Evolutionary conservation across 2,888 invertebrate species (phyloP).

Genomic region (Cordilura impudica): DNA sequence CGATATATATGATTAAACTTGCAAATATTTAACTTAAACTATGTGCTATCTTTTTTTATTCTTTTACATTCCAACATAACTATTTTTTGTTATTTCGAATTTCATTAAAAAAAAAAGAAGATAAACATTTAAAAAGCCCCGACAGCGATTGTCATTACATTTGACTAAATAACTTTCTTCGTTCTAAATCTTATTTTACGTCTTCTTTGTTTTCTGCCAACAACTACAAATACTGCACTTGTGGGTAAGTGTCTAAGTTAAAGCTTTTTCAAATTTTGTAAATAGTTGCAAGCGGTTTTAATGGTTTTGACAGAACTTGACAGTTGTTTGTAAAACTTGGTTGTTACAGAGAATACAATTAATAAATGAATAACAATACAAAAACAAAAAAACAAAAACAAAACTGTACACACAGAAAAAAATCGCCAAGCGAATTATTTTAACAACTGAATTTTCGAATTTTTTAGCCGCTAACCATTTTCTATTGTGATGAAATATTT

Average conservation of each 20-base stretch:
- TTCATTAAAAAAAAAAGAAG: neutral
- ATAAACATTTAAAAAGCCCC: neutral
- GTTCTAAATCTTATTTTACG: neutral
- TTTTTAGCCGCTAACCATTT: too few species aligned
- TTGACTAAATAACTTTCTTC: conserved; percentile 24
- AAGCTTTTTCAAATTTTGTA: conserved; percentile 19
- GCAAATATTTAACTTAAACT: too few species aligned
- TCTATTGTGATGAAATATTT: too few species aligned
- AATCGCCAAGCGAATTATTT: too few species aligned
- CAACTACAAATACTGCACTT: neutral
- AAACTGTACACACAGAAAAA: too few species aligned
- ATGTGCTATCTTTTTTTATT: too few species aligned
- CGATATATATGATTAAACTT: too few species aligned
- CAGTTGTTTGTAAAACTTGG: conserved; percentile 51
- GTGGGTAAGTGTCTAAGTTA: conserved; percentile 23
- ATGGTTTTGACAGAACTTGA: conserved; percentile 59
- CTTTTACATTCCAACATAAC: too few species aligned
- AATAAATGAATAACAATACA: too few species aligned
- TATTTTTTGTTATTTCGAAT: neutral
- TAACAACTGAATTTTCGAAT: too few species aligned
- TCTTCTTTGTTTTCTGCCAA: neutral
- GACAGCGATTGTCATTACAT: conserved; percentile 45
- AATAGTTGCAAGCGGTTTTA: conserved; percentile 52
- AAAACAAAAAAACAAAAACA: too few species aligned
- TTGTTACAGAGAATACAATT: neutral